Base-by-base conservation (phyloP, 2,888 invertebrate species). In the Parascotia fuliginaria region DNA sequence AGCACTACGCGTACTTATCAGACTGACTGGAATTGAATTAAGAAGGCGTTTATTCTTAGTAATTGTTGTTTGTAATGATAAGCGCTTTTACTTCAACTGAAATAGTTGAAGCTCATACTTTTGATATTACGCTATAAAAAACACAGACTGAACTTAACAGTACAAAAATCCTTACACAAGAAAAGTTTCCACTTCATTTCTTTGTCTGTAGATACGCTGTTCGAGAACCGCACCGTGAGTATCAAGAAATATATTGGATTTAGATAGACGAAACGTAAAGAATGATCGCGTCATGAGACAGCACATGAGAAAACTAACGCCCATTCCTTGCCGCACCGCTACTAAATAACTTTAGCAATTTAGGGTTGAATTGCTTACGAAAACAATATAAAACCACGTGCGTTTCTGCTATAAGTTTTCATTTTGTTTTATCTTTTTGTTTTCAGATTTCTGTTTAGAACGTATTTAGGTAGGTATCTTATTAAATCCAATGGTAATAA, bases 251-350 rank as follows among this genome's bases (percentile, higher is more conserved):
- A 37, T 60, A 69, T 55, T 38, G 60, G 54, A 66, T 67, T 71
- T 70, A 83, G 79, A 83, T 80, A 83, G 81, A 85, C 78, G 79
- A 80, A 83, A 79, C 75, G 80, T 91, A 89, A 91, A 88, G 88
- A 91, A 91, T 91, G 91, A 81, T 87, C 83, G 73, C 66, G 70
- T 79, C 85, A 83, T 91, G 91, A 91, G 83, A 83, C 86, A 80
- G 91, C 91, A 85, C 66, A 79, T 82, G 74, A 60, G 77, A 79
- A 82, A 83, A 86, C 84, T 81, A 84, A 76, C 77, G 73, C 55
- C 54, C 67, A 73, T 77, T 79, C 76, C 67, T 73, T 58, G 61
- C 57, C 59, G 58, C 63, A 60, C 64, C 59, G 55, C 55, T 66
- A 63, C 61, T 60, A 69, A 73, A 76, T 77, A 75, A 80, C 71